A percentile compares a stretch with the other conserved stretches of the same genome.
phyloP scores from a whole-genome alignment of 2,113 vertebrate species.

The Eurystomus gularis region DNA sequence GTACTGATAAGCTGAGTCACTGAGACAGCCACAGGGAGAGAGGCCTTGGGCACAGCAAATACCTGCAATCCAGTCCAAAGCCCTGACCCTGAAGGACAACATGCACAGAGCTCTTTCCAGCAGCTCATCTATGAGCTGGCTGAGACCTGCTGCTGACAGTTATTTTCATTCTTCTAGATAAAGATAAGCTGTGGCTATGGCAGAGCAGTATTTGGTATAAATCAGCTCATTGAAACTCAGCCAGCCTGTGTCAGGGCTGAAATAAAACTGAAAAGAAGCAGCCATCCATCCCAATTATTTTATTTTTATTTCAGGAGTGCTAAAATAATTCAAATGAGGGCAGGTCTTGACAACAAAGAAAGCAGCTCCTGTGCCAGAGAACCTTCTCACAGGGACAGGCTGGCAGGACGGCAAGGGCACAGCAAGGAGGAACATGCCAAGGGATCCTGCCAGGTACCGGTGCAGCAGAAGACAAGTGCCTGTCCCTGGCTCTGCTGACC shows the following conservation, averaged over 20 bases:
- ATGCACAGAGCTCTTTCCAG: neutral
- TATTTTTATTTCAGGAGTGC: slow-evolving; percentile 12
- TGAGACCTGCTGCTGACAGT: neutral
- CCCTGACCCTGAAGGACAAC: neutral
- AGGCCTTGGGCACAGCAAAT: neutral
- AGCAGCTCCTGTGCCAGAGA: neutral
- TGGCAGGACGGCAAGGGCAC: neutral
- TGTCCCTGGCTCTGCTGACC: neutral
- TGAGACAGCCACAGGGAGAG: neutral
- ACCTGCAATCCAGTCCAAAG: neutral
- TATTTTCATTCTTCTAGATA: neutral
- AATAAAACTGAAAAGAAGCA: slow-evolving; percentile 1
- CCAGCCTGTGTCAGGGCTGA: neutral
- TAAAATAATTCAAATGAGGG: neutral
- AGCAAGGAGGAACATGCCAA: rapidly evolving
- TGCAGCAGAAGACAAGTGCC: rapidly evolving
- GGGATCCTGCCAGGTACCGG: neutral
- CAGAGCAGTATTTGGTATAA: neutral
- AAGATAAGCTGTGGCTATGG: neutral
- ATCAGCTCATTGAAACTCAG: slow-evolving; percentile 5
- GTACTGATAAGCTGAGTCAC: neutral
- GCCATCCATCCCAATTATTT: neutral
- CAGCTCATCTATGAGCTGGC: neutral
- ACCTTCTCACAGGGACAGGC: neutral
- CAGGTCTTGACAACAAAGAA: neutral